phyloP scores from a whole-genome alignment of 2,797 vertebrate genomes.

The Trichosurus vulpecula region DNA sequence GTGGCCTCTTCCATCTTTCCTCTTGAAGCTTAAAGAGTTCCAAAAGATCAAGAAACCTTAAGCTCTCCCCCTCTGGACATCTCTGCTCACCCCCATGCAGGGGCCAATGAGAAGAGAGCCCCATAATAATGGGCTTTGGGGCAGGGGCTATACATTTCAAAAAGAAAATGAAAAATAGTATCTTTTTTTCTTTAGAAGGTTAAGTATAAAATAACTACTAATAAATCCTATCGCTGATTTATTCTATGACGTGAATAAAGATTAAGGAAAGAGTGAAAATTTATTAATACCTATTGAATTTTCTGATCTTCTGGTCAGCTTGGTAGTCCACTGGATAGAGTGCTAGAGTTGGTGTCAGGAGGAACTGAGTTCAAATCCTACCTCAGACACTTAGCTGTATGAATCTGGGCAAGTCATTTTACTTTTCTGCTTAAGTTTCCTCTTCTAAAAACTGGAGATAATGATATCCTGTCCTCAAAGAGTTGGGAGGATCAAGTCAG shows the following conservation, averaged over 20 bases:
- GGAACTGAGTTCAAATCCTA: neutral
- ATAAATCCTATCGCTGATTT: neutral
- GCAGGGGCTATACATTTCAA: neutral
- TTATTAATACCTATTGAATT: neutral
- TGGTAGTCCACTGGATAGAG: neutral
- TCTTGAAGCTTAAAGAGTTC: neutral
- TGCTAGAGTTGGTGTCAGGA: neutral
- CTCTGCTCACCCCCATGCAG: neutral
- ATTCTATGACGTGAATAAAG: neutral
- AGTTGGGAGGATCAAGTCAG: neutral
- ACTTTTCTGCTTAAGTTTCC: neutral
- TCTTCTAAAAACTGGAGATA: neutral
- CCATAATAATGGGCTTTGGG: neutral
- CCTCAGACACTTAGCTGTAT: neutral
- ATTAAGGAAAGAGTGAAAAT: neutral
- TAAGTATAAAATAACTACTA: neutral
- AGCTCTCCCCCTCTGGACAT: neutral
- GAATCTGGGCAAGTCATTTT: neutral
- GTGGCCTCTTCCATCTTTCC: neutral
- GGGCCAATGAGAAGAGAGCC: neutral
- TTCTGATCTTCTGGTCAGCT: neutral
- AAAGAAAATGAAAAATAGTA: neutral
- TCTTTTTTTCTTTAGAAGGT: neutral
- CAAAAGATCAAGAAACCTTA: neutral
- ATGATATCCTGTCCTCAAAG: neutral